phyloP scores from a whole-genome alignment of 2,113 vertebrate species.

The Reinhardtius hippoglossoides region DNA sequence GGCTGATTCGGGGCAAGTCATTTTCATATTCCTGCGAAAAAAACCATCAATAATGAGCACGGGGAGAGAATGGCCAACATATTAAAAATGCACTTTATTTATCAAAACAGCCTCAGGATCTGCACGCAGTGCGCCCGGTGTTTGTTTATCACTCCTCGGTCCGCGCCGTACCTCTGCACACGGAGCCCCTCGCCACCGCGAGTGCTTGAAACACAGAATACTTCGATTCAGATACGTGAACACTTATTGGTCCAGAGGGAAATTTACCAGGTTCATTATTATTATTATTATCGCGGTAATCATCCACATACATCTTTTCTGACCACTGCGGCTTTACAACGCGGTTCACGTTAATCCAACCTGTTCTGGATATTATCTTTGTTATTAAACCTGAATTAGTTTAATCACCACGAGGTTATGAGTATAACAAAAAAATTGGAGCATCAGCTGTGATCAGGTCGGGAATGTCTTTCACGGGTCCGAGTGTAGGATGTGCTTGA shows the following conservation, averaged over 20 bases:
- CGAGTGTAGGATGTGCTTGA: conserved; percentile 28
- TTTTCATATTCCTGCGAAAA: conserved; percentile 58
- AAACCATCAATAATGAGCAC: conserved; percentile 60
- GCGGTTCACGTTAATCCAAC: too few species aligned
- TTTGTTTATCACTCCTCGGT: conserved; percentile 49
- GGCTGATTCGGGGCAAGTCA: conserved; percentile 49
- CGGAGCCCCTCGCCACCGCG: neutral
- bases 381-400: neutral
- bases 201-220: neutral
- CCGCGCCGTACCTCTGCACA: conserved; percentile 5
- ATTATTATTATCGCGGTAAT: neutral
- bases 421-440: neutral
- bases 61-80: conserved; percentile 53
- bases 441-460: conserved; percentile 1
- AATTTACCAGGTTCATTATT: too few species aligned
- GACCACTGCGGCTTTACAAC: neutral
- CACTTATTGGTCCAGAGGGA: too few species aligned
- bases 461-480: conserved; percentile 16
- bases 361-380: conserved; percentile 4
- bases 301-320: conserved; percentile 9
- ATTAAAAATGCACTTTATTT: conserved; percentile 63
- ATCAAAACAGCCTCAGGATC: conserved; percentile 65
- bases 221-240: neutral
- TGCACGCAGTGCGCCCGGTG: conserved; percentile 24
- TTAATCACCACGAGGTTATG: neutral